A percentile compares a stretch with the other conserved stretches of the same genome.
Conservation (phyloP, 1,140 invertebrate species). For the Penaeus vannamei region DNA sequence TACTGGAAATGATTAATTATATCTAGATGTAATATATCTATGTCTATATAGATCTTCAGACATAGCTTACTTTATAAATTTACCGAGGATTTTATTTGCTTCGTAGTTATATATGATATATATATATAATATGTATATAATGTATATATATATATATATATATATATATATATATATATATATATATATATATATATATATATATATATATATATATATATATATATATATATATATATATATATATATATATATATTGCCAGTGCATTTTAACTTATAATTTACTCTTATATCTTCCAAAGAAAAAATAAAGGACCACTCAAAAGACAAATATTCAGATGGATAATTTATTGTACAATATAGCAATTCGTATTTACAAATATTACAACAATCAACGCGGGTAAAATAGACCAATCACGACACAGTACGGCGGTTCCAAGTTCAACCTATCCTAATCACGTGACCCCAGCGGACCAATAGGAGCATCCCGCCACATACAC, state of each 20-base stretch:
- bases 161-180: conserved; percentile 33
- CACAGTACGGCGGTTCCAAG: neutral
- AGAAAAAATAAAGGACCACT: too few species aligned
- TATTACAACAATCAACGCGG: conserved; percentile 42
- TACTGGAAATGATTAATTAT: too few species aligned
- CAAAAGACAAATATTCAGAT: conserved; percentile 19
- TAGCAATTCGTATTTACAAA: conserved; percentile 44
- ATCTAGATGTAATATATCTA: too few species aligned
- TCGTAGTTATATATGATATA: neutral
- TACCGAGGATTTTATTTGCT: too few species aligned
- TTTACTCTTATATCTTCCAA: too few species aligned
- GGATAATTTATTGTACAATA: conserved; percentile 46
- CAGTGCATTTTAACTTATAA: too few species aligned
- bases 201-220: conserved; percentile 15
- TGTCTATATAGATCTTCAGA: neutral
- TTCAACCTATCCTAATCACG: neutral
- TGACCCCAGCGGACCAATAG: neutral
- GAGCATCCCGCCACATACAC: too few species aligned
- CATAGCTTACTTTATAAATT: too few species aligned
- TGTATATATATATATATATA: conserved; percentile 23
- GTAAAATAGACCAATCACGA: neutral
- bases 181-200: conserved; percentile 32
- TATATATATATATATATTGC: conserved; percentile 4
- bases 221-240: conserved; percentile 33
- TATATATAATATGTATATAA: conserved; percentile 12